Evolutionary conservation across 2,797 vertebrate species (phyloP).

Genomic region (Gastrophryne carolinensis): DNA sequence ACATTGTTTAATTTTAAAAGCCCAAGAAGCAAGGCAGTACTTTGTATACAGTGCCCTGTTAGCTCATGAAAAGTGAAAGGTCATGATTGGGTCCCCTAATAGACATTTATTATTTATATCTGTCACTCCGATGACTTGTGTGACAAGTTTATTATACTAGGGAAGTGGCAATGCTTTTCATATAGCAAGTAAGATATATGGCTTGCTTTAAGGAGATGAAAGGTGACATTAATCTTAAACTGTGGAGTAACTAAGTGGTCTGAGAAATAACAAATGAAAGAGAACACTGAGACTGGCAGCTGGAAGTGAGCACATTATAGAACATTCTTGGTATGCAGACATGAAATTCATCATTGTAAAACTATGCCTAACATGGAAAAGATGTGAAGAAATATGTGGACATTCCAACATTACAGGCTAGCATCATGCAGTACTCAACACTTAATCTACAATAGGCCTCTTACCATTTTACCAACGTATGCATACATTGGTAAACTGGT

Average conservation of each 20-base stretch:
- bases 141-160: neutral
- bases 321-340: slow-evolving; percentile 16
- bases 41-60: too few relatives aligned
- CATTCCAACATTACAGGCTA: too few relatives aligned
- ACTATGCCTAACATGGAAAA: neutral
- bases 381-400: too few relatives aligned
- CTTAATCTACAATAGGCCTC: too few relatives aligned
- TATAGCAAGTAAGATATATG: neutral
- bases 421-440: too few relatives aligned
- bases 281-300: slow-evolving; percentile 6
- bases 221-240: slow-evolving; percentile 22
- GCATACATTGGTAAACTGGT: too few relatives aligned
- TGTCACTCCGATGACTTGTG: neutral
- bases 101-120: neutral
- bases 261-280: slow-evolving; percentile 21
- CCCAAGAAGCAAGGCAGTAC: too few relatives aligned
- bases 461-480: too few relatives aligned
- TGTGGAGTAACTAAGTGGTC: neutral
- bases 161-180: neutral
- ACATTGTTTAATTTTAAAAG: too few relatives aligned
- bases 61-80: too few relatives aligned
- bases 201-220: slow-evolving; percentile 6
- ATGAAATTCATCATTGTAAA: slow-evolving; percentile 24
- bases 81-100: too few relatives aligned
- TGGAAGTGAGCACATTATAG: slow-evolving; percentile 20